phyloP scores from a whole-genome alignment of 2,888 invertebrate genomes.

The Sarcophaga caerulescens region DNA sequence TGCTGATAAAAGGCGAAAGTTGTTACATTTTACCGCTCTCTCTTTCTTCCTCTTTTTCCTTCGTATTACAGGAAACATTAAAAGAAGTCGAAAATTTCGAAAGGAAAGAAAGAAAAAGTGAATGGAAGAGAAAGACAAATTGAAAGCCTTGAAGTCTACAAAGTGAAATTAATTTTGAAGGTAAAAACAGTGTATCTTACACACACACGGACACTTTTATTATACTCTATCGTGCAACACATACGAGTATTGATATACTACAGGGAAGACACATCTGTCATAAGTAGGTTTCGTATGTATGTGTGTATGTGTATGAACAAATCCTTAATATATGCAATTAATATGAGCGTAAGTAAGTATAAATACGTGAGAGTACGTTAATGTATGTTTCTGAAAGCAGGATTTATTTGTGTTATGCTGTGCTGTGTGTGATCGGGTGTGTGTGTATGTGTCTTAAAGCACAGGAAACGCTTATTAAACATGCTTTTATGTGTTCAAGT shows the following conservation, averaged over 20 bases:
- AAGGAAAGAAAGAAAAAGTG: constrained; percentile 1
- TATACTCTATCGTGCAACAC: not conserved
- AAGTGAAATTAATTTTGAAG: constrained; percentile 9
- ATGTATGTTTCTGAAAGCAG: not conserved
- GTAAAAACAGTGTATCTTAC: constrained; percentile 1
- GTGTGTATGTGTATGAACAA: no score
- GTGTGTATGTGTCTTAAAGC: constrained; percentile 1
- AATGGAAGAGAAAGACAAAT: not conserved
- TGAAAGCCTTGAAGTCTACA: constrained; percentile 20
- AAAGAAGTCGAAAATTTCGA: not conserved
- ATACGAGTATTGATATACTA: not conserved
- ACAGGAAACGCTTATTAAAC: constrained; percentile 54
- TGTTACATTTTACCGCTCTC: no score
- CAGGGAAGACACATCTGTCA: not conserved
- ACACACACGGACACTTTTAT: not conserved
- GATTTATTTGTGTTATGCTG: constrained; percentile 8
- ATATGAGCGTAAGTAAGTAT: not conserved
- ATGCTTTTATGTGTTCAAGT: constrained; percentile 21
- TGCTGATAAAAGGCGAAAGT: not conserved
- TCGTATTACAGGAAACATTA: not conserved
- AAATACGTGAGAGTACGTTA: no score
- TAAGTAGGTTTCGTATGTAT: not conserved
- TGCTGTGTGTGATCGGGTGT: no score
- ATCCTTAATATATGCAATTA: not conserved
- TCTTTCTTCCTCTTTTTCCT: not conserved